These are phyloP conservation scores for Craniophora ligustri DNA, from an alignment of 2,888 invertebrate genomes.

Conservation along the genomic window DNA sequence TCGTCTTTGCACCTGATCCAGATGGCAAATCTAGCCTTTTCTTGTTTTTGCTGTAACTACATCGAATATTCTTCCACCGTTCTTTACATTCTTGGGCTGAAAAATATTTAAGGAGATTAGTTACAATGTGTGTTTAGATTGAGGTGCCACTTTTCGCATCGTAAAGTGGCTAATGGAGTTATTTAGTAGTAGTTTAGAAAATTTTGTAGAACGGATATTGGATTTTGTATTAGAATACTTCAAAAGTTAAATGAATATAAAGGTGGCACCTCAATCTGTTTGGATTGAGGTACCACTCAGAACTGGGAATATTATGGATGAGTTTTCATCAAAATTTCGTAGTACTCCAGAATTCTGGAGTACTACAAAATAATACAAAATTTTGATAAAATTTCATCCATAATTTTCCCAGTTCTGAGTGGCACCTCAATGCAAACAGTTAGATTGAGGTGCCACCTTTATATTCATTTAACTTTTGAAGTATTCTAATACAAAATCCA, in stretches of 20 bases:
- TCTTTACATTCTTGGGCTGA: slow-evolving; percentile 35
- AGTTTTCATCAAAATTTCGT: slow-evolving; percentile 7
- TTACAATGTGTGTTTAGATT: slow-evolving; percentile 17
- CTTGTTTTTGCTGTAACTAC: slow-evolving; percentile 23
- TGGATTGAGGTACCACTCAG: not conserved
- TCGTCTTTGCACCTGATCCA: slow-evolving; percentile 27
- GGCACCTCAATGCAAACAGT: slow-evolving; percentile 1
- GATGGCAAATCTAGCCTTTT: slow-evolving; percentile 28
- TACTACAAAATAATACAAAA: slow-evolving; percentile 1
- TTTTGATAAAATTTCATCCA: slow-evolving; percentile 5
- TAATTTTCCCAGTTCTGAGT: slow-evolving; percentile 7
- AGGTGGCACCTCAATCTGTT: slow-evolving; percentile 1
- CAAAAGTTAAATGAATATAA: not conserved
- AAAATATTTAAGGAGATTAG: slow-evolving; percentile 26
- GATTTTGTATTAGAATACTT: slow-evolving; percentile 1
- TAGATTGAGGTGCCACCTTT: slow-evolving; percentile 3
- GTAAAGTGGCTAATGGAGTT: slow-evolving; percentile 12
- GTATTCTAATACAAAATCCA: slow-evolving; percentile 12
- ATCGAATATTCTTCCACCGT: slow-evolving; percentile 38
- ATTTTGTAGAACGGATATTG: slow-evolving; percentile 11
- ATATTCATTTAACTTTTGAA: slow-evolving; percentile 6
- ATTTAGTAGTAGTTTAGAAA: slow-evolving; percentile 10
- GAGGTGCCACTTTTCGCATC: slow-evolving; percentile 14
- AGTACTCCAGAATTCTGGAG: not conserved
- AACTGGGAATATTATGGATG: slow-evolving; percentile 9